Base-by-base conservation (phyloP, 2,888 invertebrate species). In the Ischnura elegans region DNA sequence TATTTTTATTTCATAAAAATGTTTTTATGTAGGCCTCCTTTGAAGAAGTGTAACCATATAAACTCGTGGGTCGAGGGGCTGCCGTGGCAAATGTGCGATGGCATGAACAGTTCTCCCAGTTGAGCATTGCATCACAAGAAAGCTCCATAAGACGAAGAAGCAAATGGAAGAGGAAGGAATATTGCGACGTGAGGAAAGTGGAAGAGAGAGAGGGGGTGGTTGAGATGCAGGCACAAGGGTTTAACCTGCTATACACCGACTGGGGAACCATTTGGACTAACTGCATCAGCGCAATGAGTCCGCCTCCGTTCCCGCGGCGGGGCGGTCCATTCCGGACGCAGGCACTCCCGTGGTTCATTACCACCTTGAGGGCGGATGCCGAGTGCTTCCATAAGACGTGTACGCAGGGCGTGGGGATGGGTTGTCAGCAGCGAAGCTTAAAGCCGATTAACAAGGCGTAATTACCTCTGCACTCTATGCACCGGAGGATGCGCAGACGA, bases 261-360 rank as follows among this genome's bases (percentile, higher is more conserved):
- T 76, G 76, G 76, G 76, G 76, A 76, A 76, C 76, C 76, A 76
- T 76, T 76, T 76, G 76, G 36, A 36, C 76, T 76, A 36, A 76
- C 76, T 76, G 76, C 76, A 76, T 76, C 76, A 76, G 25, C n/a
- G 76, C 76, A 76, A 76, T 76, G 76, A 76, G 36, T 76, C 29
- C 76, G 2, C 76, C 36, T 10, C 61, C 61, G 61, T 19, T 19
- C 16, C 51, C 8, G 51, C 51, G n/a, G n/a, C 61, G 21, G 61
- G 36, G 25, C 4, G 25, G 76, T 1, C 19, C 25, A 21, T 36
- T 76, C 10, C 36, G 2, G 76, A 16, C 4, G 21, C 29, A 76
- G 36, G 29, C n/a, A 29, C 29, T 36, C 25, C 76, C 76, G 36
- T 76, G 76, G 76, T 76, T 76, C 76, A 76, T 76, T 76, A 76